Evolutionary conservation across 2,797 vertebrate species (phyloP), one percentile per base, ranked within the genome.

Genomic region (Lutra lutra): DNA sequence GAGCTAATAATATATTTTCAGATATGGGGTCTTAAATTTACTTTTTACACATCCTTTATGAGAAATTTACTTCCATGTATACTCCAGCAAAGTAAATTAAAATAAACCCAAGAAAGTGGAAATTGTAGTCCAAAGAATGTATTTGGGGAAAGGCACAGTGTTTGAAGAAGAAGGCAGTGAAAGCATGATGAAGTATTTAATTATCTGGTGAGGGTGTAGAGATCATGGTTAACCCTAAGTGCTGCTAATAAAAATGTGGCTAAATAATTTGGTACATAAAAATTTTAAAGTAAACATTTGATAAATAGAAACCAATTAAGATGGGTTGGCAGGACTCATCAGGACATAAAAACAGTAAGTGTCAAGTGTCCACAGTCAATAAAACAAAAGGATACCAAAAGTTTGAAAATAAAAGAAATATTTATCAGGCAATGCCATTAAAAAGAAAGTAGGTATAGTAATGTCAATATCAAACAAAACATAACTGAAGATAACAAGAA

Each of bases 371-470:
- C 86, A 48, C 0, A 87, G 40, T 7, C 43, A 20, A 72, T 77
- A 92, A 83, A 96, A 90, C 27, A 90, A 94, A 93, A 92, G 51
- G 17, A 38, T 25, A 87, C 29, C 17, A 13, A 51, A 75, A 93
- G 54, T 89, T 75, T 79, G 40, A 95, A 90, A 92, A 93, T 66
- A 25, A 70, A 91, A 94, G 54, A 91, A 95, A 88, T 38, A 80
- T 27, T 14, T 15, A 43, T 79, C 86, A 92, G 38, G 32, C 29
- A 94, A 86, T 66, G 20, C 13, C 54, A 88, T 78, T 70, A 82
- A 88, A 84, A 94, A 90, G 75, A 75, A 77, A 88, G 56, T 4
- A 79, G 54, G 27, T 72, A 86, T 1, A 94, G 56, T 64, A 93
- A 86, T 70, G 70, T 66, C 85, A 72, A 7, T 51, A 78, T 66